These are phyloP conservation scores for Oxytorus armatus DNA, from an alignment of 2,888 invertebrate genomes.

Conservation along the genomic window DNA sequence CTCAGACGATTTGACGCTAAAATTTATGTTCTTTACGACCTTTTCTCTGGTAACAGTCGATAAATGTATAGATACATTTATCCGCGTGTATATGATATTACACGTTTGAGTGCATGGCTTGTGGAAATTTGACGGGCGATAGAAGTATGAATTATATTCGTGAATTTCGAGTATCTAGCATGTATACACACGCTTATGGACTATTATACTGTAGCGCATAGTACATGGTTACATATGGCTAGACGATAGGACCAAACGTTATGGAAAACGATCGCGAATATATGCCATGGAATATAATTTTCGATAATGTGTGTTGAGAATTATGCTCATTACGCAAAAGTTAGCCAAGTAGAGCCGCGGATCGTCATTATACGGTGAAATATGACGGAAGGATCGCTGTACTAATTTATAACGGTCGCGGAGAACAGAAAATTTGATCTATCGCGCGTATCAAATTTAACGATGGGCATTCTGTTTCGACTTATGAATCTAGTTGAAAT, in stretches of 20 bases:
- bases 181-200: conserved; percentile 38
- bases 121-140: conserved; percentile 49
- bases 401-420: conserved; percentile 13
- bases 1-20: not conserved
- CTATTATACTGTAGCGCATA: conserved; percentile 7
- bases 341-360: conserved; percentile 16
- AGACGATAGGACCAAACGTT: conserved; percentile 37
- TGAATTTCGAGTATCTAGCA: conserved; percentile 49
- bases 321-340: conserved; percentile 49
- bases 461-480: not conserved
- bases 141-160: conserved; percentile 60
- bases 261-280: conserved; percentile 52
- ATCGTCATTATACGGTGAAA: conserved; percentile 38
- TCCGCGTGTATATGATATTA: conserved; percentile 4
- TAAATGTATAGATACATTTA: not conserved
- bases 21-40: not conserved
- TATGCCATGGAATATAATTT: too few relatives aligned
- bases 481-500: not conserved
- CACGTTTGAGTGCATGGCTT: conserved; percentile 23
- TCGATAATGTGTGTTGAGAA: conserved; percentile 52
- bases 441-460: not conserved
- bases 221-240: conserved; percentile 32
- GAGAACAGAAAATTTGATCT: conserved; percentile 15
- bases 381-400: conserved; percentile 21
- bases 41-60: not conserved